Evolutionary conservation across 1,140 invertebrate species (phyloP), one percentile per base, ranked within the genome.

Genomic region (Pissodes strobi): DNA sequence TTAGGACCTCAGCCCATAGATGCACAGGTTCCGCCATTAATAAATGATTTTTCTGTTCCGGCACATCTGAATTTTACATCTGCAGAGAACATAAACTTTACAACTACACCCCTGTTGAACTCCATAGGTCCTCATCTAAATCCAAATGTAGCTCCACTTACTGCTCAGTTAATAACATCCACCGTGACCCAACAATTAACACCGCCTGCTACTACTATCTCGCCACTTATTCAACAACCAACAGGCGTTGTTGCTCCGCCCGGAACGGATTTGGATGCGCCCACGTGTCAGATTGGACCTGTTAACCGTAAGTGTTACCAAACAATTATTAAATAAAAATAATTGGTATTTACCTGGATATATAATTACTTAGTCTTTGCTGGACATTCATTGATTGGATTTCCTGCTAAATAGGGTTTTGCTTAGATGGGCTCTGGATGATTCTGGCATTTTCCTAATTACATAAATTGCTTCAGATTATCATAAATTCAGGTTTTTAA

Each of bases 181-280:
- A 45, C 51, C 19, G 49, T 53, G 10, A 53, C 60, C 3, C 58
- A 51, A 23, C 49, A 52, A 25, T 12, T 62, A 13, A 25, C 8
- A 12, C 46, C 34, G 2, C 38, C 48, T 4, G n/a, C n/a, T n/a
- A 21, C 52, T 9, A 13, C 8, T 39, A 39, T 57, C 1, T 27
- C 23, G 2, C 19, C 58, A 23, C 34, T 62, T 12, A 53, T 62
- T 15, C 59, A 62, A 43, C 48, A 39, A 18, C 19, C 34, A 21
- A n/a, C 52, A 6, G 49, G 59, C 9, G 30, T 62, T 9, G 39
- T 53, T 23, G 4, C 2, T 17, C 22, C 9, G 1, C 51, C 27
- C n/a, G 1, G 12, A 5, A 17, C 53, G 21, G 34, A 41, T n/a
- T 12, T 43, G 19, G 18, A 10, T 1, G 1, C 10, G 13, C 12